phyloP scores from a whole-genome alignment of 2,113 vertebrate genomes.

The Prolemur simus region DNA sequence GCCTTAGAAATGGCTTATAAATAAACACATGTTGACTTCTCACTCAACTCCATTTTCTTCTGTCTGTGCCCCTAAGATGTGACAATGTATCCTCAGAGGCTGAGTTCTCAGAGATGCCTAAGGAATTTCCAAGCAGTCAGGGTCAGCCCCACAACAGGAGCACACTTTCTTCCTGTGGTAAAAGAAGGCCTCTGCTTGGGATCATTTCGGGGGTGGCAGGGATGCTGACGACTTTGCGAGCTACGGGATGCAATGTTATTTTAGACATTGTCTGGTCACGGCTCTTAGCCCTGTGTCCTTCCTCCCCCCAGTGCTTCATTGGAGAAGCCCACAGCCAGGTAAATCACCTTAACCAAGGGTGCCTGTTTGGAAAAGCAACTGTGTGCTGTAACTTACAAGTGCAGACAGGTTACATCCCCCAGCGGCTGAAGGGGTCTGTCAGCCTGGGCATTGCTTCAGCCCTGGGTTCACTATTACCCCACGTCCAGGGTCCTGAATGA shows the following conservation, averaged over 20 bases:
- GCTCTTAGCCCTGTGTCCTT: neutral
- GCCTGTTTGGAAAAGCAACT: neutral
- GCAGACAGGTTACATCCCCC: neutral
- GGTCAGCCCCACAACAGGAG: neutral
- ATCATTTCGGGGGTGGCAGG: neutral
- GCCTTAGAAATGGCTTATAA: neutral
- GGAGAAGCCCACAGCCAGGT: neutral
- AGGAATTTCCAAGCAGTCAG: neutral
- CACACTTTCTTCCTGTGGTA: neutral
- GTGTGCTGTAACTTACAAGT: neutral
- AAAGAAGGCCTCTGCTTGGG: neutral
- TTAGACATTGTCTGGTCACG: neutral
- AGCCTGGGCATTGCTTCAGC: neutral
- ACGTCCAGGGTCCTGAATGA: neutral
- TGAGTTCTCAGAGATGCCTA: neutral
- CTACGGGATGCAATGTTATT: neutral
- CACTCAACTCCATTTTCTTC: neutral
- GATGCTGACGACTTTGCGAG: neutral
- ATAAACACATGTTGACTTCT: neutral
- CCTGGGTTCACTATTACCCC: neutral
- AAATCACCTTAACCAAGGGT: neutral
- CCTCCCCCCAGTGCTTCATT: neutral
- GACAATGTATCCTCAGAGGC: neutral
- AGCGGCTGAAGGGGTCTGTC: neutral
- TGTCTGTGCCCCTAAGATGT: neutral